Base-by-base conservation (phyloP, 1,140 invertebrate species). In the Ceratitis capitata region DNA sequence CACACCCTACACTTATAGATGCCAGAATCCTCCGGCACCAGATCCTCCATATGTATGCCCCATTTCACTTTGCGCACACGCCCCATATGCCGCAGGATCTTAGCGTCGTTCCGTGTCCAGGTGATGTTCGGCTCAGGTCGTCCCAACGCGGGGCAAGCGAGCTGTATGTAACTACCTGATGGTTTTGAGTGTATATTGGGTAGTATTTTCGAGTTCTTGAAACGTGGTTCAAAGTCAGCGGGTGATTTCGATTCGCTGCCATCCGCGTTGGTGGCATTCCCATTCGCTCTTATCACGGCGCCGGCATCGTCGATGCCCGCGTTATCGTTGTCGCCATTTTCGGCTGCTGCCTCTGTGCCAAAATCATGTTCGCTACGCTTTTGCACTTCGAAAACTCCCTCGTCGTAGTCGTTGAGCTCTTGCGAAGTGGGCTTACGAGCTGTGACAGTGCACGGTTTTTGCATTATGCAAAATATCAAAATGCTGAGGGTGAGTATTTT, bases 1-100 rank as follows among this genome's bases (percentile, higher is more conserved):
- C 95, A 96, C 7, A 97, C 95, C 39, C 95, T 92, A 88, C 98
- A 98, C 0, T 95, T 97, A 89, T 98, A 98, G 87, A 96, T 96
- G 29, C 96, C 97, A 61, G 94, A 94, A 88, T 98, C 97, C 14
- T 94, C 92, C 3, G 95, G 94, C 0, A 96, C 94, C 6, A 96
- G 90, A 89, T 97, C 96, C 87, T 97, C 96, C 86, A 97, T 90
- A 7, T 92, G 93, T 16, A 97, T 92, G 0, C 93, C 93, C 95
- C 95, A 96, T 87, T 95, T 95, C 1, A 90, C 91, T 86, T 93
- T 93, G 9, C 93, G 92, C 1, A 95, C 93, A 6, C 93, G 92
- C 14, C 95, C 96, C 42, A 95, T 91, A 42, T 93, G 92, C 19
- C 96, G 92, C 14, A 91, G 91, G 83, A 92, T 93, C 0, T 94